Evolutionary conservation across 2,797 vertebrate species (phyloP), one percentile per base, ranked within the genome.

Genomic region (Phrynocephalus vlangalii): DNA sequence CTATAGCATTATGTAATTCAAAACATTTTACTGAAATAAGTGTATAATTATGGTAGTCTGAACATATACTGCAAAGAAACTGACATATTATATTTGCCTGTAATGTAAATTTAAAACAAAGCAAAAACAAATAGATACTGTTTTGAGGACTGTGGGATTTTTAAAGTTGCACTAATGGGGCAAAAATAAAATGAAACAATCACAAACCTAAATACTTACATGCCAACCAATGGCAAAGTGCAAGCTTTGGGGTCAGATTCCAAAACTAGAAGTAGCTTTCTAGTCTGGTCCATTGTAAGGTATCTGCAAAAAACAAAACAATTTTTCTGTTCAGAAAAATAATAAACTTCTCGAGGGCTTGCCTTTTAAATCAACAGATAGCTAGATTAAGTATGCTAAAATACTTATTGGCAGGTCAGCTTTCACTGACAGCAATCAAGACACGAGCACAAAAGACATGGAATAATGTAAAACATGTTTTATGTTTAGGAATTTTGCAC

Each of bases 211-310:
- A 90, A 93, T 82, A 98, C 98, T 98, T 93, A 99, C 99, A 99
- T 96, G 95, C 99, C 99, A 18, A 99, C 97, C 88, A 99, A 96
- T 0, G 99, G 98, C 86, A 99, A 95, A 79, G 94, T 96, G 91
- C 95, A 97, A 87, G 97, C 98, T 94, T 99, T 99, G 1, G 99
- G 98, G 91, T 99, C 99, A 1, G 98, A 98, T 95, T 99, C 98
- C 3, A 99, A 95, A 88, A 99, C 92, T 79, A 99, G 96, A 18
- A 99, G 97, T 48, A 99, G 94, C 91, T 99, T 99, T 56, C 98
- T 96, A 86, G 97, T 99, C 94, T 99, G 98, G 93, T 99, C 98
- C 99, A 99, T 99, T 44, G 98, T 99, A 93, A 99, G 95, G 91
- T 98, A 99, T 68, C 99, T 99, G 96, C 38, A 95, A 90, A 72